A percentile compares a stretch with the other conserved stretches of the same genome.
Conservation (phyloP, 2,113 vertebrate species). For the Engystomops pustulosus region DNA sequence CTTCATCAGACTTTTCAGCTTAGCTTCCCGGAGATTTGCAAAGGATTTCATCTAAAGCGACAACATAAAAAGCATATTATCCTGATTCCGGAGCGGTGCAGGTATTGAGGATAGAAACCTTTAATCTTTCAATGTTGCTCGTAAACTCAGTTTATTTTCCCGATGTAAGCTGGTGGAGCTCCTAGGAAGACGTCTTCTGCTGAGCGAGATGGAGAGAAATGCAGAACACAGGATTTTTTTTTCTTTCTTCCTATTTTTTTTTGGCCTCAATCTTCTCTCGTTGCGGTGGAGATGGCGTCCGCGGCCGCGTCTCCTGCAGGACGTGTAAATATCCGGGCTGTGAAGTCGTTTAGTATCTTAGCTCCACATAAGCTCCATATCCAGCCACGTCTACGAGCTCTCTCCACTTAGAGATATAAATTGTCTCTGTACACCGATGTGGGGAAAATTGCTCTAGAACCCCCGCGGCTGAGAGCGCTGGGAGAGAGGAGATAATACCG, state of each 20-base stretch:
- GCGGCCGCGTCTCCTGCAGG: background rate
- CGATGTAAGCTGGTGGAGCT: background rate
- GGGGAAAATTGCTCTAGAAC: slow-evolving; percentile 37
- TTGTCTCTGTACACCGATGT: background rate
- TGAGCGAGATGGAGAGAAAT: background rate
- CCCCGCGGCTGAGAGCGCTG: background rate
- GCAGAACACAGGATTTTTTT: background rate
- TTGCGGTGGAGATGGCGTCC: background rate
- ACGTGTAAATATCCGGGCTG: background rate
- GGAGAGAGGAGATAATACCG: background rate
- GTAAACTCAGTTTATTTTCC: background rate
- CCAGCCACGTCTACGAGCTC: background rate
- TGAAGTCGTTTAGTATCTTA: background rate
- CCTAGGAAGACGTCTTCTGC: slow-evolving; percentile 19
- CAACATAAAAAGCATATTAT: slow-evolving; percentile 30
- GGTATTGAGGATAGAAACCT: slow-evolving; percentile 47
- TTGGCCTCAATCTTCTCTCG: background rate
- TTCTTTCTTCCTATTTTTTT: background rate
- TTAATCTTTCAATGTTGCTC: slow-evolving; percentile 35
- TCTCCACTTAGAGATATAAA: slow-evolving; percentile 10
- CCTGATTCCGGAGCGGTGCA: slow-evolving; percentile 21
- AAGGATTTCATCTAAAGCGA: slow-evolving; percentile 10
- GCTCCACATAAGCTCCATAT: background rate
- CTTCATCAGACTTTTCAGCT: slow-evolving; percentile 29
- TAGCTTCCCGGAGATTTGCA: slow-evolving; percentile 32